Evolutionary conservation across 2,888 invertebrate genomes (phyloP).

Genomic region (Hirtodrosophila trivittata): DNA sequence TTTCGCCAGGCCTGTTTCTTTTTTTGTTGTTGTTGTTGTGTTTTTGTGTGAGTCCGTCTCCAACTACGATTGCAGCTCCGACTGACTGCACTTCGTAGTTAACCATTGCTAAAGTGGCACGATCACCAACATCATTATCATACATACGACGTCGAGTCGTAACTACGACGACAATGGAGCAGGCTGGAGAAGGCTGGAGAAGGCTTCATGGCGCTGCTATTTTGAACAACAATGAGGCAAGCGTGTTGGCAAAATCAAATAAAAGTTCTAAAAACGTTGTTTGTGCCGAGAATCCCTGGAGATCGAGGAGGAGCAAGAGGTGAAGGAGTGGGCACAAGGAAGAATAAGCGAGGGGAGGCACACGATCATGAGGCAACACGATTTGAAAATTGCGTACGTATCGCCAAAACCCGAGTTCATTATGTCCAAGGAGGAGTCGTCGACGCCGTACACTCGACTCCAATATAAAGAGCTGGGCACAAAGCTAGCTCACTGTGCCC

Average conservation of each 20-base stretch:
- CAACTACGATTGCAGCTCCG: conserved; percentile 16
- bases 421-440: conserved; percentile 68
- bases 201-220: conserved; percentile 30
- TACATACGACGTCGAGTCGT: conserved; percentile 54
- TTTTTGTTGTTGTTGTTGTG: no score
- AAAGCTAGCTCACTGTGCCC: conserved; percentile 66
- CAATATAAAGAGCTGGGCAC: conserved; percentile 44
- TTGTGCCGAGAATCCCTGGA: conserved; percentile 36
- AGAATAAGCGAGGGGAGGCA: conserved; percentile 3
- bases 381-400: conserved; percentile 75
- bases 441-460: conserved; percentile 12
- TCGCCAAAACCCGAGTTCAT: conserved; percentile 73
- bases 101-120: conserved; percentile 80
- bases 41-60: background rate
- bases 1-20: conserved; percentile 14
- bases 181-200: conserved; percentile 25
- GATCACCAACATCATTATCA: conserved; percentile 80
- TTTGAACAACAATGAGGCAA: conserved; percentile 24
- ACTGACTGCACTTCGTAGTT: conserved; percentile 55
- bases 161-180: conserved; percentile 49
- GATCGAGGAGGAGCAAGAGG: conserved; percentile 2
- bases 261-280: conserved; percentile 62
- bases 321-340: conserved; percentile 10
- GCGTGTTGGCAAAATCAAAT: conserved; percentile 72
- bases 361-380: conserved; percentile 66